phyloP scores from a whole-genome alignment of 2,113 vertebrate genomes.

The Odontesthes bonariensis region DNA sequence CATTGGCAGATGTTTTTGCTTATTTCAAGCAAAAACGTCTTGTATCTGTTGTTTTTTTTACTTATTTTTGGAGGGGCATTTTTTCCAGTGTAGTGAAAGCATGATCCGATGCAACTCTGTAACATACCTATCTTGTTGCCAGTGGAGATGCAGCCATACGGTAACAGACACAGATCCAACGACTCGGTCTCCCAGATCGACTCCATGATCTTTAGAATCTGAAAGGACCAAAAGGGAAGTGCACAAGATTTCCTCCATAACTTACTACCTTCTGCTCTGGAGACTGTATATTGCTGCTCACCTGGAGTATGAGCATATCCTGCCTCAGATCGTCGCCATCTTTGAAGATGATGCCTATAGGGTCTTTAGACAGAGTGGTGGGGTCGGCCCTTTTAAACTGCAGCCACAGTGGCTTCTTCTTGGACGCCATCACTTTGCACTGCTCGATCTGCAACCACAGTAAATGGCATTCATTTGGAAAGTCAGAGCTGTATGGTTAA shows the following conservation, averaged over 20 bases:
- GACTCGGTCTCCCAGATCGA: conserved; percentile 98
- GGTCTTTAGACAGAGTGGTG: conserved; percentile 92
- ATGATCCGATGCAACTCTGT: background rate
- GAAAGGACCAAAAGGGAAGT: conserved; percentile 15
- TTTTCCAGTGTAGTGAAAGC: too few relatives aligned
- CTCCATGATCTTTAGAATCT: conserved; percentile 99
- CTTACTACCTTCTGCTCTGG: fast-evolving
- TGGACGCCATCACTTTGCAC: conserved; percentile 99
- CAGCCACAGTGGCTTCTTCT: conserved; percentile 98
- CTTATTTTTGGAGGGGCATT: too few relatives aligned
- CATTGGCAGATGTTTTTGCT: too few relatives aligned
- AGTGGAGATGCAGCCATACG: conserved; percentile 98
- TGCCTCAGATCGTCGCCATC: conserved; percentile 97
- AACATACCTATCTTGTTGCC: conserved; percentile 94
- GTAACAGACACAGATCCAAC: conserved; percentile 93
- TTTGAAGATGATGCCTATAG: conserved; percentile 98
- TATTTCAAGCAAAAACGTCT: too few relatives aligned
- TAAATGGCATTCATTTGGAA: background rate
- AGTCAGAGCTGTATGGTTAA: too few relatives aligned
- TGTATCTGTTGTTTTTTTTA: too few relatives aligned
- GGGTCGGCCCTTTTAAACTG: conserved; percentile 95
- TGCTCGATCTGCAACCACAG: conserved; percentile 89
- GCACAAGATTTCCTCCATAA: background rate
- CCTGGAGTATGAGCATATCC: conserved; percentile 99
- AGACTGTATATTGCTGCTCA: conserved; percentile 44